These are phyloP conservation scores for Nesidiocoris tenuis DNA, from an alignment of 2,888 invertebrate genomes.

Conservation along the genomic window DNA sequence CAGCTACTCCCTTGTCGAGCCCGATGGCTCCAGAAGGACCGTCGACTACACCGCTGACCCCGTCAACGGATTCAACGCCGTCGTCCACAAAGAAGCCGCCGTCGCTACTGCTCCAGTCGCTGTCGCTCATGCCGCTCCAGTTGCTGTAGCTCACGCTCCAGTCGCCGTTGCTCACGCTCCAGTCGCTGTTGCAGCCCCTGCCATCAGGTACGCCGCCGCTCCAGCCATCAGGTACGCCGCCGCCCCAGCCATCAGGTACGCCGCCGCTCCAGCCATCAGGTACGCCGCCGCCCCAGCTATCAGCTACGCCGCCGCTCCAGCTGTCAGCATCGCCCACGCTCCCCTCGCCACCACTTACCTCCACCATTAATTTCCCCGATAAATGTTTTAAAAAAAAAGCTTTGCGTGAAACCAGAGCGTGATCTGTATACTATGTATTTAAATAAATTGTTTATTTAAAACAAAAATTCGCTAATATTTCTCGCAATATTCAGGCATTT, in stretches of 20 bases:
- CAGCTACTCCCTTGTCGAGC: slow-evolving; percentile 39
- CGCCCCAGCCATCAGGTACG: slow-evolving; percentile 34
- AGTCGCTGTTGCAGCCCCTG: slow-evolving; percentile 15
- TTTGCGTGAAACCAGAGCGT: slow-evolving; percentile 34
- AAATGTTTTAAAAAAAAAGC: slow-evolving; percentile 3
- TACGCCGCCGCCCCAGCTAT: slow-evolving; percentile 27
- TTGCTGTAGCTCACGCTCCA: slow-evolving; percentile 35
- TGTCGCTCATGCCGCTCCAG: slow-evolving; percentile 38
- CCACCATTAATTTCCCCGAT: slow-evolving; percentile 20
- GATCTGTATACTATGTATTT: slow-evolving; percentile 22
- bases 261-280: slow-evolving; percentile 35
- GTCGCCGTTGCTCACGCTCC: slow-evolving; percentile 28
- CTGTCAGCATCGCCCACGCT: slow-evolving; percentile 30
- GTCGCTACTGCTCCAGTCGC: slow-evolving; percentile 47
- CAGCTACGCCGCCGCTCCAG: slow-evolving; percentile 35
- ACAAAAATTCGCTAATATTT: no score
- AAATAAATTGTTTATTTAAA: slow-evolving; percentile 16
- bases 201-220: slow-evolving; percentile 26
- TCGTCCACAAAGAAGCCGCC: slow-evolving; percentile 50
- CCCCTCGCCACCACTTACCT: slow-evolving; percentile 28
- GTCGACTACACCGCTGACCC: slow-evolving; percentile 42
- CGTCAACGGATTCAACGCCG: slow-evolving; percentile 43
- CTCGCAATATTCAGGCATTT: no score
- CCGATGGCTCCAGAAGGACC: slow-evolving; percentile 34
- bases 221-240: slow-evolving; percentile 39